Conservation (phyloP, 2,113 vertebrate species). For the Verasper variegatus region DNA sequence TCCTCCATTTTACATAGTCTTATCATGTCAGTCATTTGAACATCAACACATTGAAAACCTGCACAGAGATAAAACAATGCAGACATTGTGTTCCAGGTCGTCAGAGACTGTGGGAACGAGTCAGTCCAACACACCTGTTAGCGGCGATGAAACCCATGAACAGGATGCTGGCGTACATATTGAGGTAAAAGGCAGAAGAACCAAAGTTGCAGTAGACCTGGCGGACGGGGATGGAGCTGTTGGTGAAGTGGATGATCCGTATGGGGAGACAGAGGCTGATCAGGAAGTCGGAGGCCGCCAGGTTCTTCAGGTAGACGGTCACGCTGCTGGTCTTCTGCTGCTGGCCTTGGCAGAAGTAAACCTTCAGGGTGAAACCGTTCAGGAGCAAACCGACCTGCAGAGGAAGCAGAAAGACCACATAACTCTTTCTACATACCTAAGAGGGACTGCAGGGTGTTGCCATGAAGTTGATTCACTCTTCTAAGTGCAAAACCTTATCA, state of each 20-base stretch:
- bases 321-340: conserved; percentile 53
- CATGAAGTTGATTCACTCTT: too few species aligned
- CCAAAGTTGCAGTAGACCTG: conserved; percentile 76
- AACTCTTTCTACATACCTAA: too few species aligned
- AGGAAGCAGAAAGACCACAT: not conserved
- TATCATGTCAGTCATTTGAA: too few species aligned
- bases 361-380: conserved; percentile 75
- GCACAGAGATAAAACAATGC: too few species aligned
- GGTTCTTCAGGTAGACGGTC: conserved; percentile 80
- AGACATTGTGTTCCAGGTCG: too few species aligned
- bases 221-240: conserved; percentile 8
- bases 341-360: conserved; percentile 71
- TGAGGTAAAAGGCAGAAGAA: conserved; percentile 75
- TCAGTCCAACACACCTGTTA: conserved; percentile 65
- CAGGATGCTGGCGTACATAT: conserved; percentile 84
- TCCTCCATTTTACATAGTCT: too few species aligned
- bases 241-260: conserved; percentile 61
- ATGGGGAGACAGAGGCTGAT: conserved; percentile 76
- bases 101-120: too few species aligned
- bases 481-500: too few species aligned
- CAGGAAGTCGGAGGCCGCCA: conserved; percentile 78
- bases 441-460: too few species aligned
- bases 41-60: too few species aligned
- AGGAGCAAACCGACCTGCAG: conserved; percentile 68
- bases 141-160: conserved; percentile 83